Evolutionary conservation across 2,797 vertebrate species (phyloP).

Genomic region (Enteromius radiatus): DNA sequence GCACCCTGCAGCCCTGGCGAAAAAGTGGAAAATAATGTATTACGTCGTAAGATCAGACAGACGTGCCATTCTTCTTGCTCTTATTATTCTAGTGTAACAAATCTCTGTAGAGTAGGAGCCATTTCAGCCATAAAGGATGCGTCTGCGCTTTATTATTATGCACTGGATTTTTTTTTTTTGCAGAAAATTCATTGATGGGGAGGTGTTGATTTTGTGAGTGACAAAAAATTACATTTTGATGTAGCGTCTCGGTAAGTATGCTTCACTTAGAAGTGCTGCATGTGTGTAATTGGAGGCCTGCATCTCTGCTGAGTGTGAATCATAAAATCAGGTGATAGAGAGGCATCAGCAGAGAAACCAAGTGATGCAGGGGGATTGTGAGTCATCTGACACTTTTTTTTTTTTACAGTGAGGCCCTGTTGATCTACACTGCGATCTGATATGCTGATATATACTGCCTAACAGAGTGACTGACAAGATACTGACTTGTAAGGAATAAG

Average conservation of each 20-base stretch:
- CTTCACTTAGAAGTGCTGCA: slow-evolving; percentile 19
- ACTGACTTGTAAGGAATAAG: slow-evolving; percentile 32
- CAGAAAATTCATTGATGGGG: slow-evolving; percentile 16
- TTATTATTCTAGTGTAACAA: slow-evolving; percentile 46
- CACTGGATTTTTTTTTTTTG: neutral
- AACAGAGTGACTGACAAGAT: slow-evolving; percentile 51
- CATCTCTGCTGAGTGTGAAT: slow-evolving; percentile 42
- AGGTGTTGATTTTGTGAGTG: slow-evolving; percentile 32
- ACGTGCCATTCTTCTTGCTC: slow-evolving; percentile 41
- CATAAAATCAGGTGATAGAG: slow-evolving; percentile 40
- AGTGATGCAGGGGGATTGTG: slow-evolving; percentile 45
- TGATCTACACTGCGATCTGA: slow-evolving; percentile 43
- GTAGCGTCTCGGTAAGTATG: neutral
- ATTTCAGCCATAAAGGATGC: slow-evolving; percentile 24
- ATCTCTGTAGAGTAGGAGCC: slow-evolving; percentile 25
- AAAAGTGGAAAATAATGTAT: slow-evolving; percentile 45
- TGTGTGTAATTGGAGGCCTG: slow-evolving; percentile 29
- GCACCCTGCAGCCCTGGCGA: slow-evolving; percentile 14
- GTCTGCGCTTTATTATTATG: slow-evolving; percentile 5
- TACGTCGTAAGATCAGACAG: slow-evolving; percentile 40
- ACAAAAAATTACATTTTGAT: slow-evolving; percentile 22
- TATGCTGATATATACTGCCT: slow-evolving; percentile 47
- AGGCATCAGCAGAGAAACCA: slow-evolving; percentile 35
- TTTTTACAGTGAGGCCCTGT: slow-evolving; percentile 38
- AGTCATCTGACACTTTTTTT: slow-evolving; percentile 46